Evolutionary conservation across 2,113 vertebrate genomes (phyloP), one percentile per base, ranked within the genome.

Genomic region (Muntiacus muntjak): DNA sequence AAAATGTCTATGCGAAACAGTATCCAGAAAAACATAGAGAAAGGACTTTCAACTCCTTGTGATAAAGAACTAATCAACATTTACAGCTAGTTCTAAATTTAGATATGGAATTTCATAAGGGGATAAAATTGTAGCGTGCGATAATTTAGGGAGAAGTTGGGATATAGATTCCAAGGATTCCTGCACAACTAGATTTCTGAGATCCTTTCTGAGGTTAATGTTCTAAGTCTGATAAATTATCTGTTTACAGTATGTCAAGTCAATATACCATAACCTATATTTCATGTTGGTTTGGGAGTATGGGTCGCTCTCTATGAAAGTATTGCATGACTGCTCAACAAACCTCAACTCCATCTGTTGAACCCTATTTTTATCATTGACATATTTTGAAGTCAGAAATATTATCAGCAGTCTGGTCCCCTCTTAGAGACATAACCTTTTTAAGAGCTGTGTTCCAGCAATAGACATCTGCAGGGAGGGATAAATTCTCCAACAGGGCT

Each of bases 311-410:
- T 28, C 5, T 60, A 47, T 58, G 9, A 50, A 89, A 96, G 17
- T 62, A n/a, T n/a, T 87, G 1, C n/a, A 1, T 85, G 8, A 43
- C 45, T 95, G 30, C 11, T 95, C 23, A 74, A 90, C 52, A 79
- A 79, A 96, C 19, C 5, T 64, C 21, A 89, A 4, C 81, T 92
- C 81, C 87, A 33, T 78, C 55, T 84, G 50, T 55, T 74, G 16
- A 94, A 54, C 5, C 2, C 33, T 85, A 62, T 83, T 94, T 95
- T 94, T 96, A 92, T 74, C 62, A 74, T 7, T 87, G 40, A 89
- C 30, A 84, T 87, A 84, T 85, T 97, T 92, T 83, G 25, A 96
- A 94, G 47, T 87, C 64, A 96, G 91, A 97, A 89, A 95, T 95
- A 71, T 71, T 92, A 88, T 58, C 62, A 90, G 36, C 50, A 64